Evolutionary conservation across 1,140 invertebrate genomes (phyloP).

Genomic region (Mamestra configurata): DNA sequence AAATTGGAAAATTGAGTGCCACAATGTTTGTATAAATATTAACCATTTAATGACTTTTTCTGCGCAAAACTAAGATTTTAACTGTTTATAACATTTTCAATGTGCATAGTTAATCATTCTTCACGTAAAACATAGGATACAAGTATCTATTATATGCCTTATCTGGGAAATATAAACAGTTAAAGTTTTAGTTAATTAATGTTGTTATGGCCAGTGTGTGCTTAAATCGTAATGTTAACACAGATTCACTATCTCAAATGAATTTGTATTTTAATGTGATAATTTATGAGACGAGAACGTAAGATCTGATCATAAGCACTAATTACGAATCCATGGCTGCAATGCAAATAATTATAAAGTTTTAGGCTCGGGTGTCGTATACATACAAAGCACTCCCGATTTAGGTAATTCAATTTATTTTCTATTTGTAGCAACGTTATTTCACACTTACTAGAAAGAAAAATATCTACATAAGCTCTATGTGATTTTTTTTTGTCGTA

Average conservation of each 20-base stretch:
- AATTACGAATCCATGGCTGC: constrained; percentile 32
- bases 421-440: constrained; percentile 36
- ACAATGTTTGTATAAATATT: constrained; percentile 35
- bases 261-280: constrained; percentile 40
- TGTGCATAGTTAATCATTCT: background rate
- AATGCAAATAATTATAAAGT: constrained; percentile 46
- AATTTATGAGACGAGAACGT: background rate
- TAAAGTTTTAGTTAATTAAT: constrained; percentile 29
- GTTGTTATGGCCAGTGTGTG: constrained; percentile 49
- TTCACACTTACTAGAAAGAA: constrained; percentile 27
- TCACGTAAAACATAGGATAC: background rate
- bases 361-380: constrained; percentile 47
- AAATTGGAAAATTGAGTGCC: constrained; percentile 25
- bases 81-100: constrained; percentile 18
- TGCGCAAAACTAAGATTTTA: constrained; percentile 31
- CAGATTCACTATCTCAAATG: constrained; percentile 9
- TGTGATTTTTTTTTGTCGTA: background rate
- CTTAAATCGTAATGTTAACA: constrained; percentile 33
- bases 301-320: constrained; percentile 41
- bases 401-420: constrained; percentile 39
- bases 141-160: background rate
- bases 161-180: constrained; percentile 17
- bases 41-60: constrained; percentile 7
- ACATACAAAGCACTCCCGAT: constrained; percentile 44
- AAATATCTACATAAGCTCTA: background rate